Percentiles rank a stretch among this genome's conserved stretches.
These are phyloP conservation scores for Camponotus vicinus DNA, from an alignment of 1,140 invertebrate genomes.

Conservation along the genomic window DNA sequence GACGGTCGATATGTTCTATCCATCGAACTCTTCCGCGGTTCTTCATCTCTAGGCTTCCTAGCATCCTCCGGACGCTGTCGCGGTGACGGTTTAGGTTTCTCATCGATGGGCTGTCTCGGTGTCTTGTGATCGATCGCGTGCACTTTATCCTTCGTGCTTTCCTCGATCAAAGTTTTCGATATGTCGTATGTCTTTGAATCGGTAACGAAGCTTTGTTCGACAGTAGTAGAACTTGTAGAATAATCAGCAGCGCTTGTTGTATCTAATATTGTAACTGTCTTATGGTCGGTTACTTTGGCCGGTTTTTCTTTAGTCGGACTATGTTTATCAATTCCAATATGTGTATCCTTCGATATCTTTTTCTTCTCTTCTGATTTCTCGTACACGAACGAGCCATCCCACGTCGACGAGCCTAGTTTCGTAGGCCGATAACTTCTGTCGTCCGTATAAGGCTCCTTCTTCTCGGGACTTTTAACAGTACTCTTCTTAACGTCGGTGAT, in stretches of 20 bases:
- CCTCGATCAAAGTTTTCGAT: constrained; percentile 2
- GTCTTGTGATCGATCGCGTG: background rate
- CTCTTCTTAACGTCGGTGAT: constrained; percentile 31
- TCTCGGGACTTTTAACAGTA: constrained; percentile 38
- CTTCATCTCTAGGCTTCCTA: constrained; percentile 14
- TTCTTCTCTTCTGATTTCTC: constrained; percentile 58
- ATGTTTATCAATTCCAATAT: background rate
- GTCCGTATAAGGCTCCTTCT: constrained; percentile 20
- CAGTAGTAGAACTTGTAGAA: constrained; percentile 40
- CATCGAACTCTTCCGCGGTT: constrained; percentile 29
- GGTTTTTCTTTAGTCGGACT: background rate
- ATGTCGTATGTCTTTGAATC: constrained; percentile 42
- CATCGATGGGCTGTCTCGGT: background rate
- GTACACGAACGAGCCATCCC: constrained; percentile 73
- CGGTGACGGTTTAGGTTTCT: constrained; percentile 29
- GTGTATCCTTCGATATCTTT: constrained; percentile 23
- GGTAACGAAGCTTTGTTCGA: constrained; percentile 7
- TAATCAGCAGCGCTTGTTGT: constrained; percentile 50
- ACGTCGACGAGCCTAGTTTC: constrained; percentile 70
- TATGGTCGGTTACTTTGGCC: background rate
- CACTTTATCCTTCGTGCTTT: background rate
- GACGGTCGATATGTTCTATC: constrained; percentile 41
- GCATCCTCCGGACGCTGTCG: constrained; percentile 30
- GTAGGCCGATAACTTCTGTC: constrained; percentile 60
- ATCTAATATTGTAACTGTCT: constrained; percentile 22